A percentile compares a stretch with the other conserved stretches of the same genome.
Evolutionary conservation across 2,797 vertebrate species (phyloP).

Genomic region (Sebastolobus altivelis): DNA sequence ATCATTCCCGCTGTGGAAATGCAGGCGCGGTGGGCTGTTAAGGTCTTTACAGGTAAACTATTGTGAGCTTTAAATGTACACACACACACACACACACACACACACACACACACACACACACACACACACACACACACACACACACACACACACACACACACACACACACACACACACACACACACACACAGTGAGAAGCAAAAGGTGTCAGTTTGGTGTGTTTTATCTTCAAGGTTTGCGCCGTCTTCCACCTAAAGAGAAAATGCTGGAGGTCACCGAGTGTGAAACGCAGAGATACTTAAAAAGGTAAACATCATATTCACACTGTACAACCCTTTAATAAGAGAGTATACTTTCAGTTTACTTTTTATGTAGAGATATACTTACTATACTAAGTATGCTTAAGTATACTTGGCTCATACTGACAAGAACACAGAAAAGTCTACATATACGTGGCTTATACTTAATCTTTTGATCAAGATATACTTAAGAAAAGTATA

Average conservation of each 20-base stretch:
- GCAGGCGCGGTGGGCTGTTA: conserved; percentile 85
- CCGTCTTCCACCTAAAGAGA: conserved; percentile 70
- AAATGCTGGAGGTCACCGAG: conserved; percentile 74
- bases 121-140: neutral
- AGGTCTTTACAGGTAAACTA: conserved; percentile 84
- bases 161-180: neutral
- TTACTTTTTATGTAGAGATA: too few relatives aligned
- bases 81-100: neutral
- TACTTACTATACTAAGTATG: too few relatives aligned
- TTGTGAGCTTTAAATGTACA: neutral
- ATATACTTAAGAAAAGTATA: too few relatives aligned
- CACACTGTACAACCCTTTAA: neutral
- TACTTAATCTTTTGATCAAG: too few relatives aligned
- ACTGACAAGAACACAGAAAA: too few relatives aligned
- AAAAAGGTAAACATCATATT: conserved; percentile 60
- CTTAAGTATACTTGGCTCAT: too few relatives aligned
- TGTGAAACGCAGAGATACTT: conserved; percentile 61
- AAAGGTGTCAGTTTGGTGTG: neutral
- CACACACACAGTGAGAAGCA: neutral
- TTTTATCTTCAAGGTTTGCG: conserved; percentile 67
- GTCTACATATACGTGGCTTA: too few relatives aligned
- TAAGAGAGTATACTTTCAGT: too few relatives aligned
- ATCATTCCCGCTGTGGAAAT: conserved; percentile 83
- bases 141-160: neutral
- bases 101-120: neutral